Base-by-base conservation (phyloP, 2,113 vertebrate genomes). In the Corythoichthys intestinalis region DNA sequence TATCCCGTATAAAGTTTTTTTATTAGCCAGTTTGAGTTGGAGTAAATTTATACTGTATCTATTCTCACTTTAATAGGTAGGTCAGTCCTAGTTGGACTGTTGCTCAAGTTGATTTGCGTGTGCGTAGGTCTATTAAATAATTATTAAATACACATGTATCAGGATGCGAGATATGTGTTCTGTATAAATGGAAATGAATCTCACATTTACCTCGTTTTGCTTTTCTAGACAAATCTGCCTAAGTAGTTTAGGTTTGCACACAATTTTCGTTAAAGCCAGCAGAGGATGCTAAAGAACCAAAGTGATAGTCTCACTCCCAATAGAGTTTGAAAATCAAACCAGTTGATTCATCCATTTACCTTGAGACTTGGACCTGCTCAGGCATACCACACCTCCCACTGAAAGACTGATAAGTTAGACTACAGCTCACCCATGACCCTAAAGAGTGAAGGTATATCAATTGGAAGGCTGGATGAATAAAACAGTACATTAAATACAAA, bases 211-310 rank as follows among this genome's bases (percentile, higher is more conserved):
- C 4, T 15, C 3, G 13, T 50, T 50, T 15, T 50, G 4, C 48
- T 50, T 15, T 4, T 50, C 9, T 61, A 14, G 15, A 41, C 3
- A 41, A 44, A 28, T 4, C 53, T 56, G 17, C 9, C 17, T 10
- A 11, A 10, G 10, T 6, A 28, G 20, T 20, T 10, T 62, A 17
- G 5, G 41, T 10, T 1, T 47, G 4, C 20, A 63, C 17, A 5
- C 38, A 41, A 44, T 62, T 44, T 10, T 63, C 7, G 4, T 47
- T 47, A 14, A 6, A 28, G n/a, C 80, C 82, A 85, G 80, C 73
- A 88, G 86, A 86, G 79, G 79, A 77, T 69, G 79, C 75, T 76
- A 10, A 56, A 68, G 28, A 54, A 13, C 62, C 53, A 34, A 35
- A 65, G 39, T 44, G 50, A 47, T 11, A 1, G 12, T n/a, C 48